Evolutionary conservation across 2,113 vertebrate species (phyloP), one percentile per base, ranked within the genome.

Genomic region (Brachypodius melanocephalos): DNA sequence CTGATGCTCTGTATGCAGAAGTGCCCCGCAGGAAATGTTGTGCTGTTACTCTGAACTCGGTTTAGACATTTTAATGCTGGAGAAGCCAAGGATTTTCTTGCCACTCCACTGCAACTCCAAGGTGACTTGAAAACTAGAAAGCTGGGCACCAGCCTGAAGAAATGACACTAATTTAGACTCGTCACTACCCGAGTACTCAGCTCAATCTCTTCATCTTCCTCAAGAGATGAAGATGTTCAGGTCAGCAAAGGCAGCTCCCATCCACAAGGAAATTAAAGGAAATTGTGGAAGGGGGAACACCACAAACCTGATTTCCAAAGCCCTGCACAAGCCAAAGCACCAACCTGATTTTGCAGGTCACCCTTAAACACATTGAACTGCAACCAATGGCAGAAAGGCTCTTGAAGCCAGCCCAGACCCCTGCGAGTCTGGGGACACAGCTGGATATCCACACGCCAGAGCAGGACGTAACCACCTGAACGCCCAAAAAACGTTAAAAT

Each of bases 401-500:
- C 87, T 9, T 54, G 54, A 61, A 32, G 94, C 66, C 80, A 97
- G 88, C 95, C 85, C 78, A 83, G 66, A n/a, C 63, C 93, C 67
- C 96, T 83, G 83, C 32, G 0, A 82, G n/a, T 55, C 16, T 54
- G 81, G 83, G 95, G 67, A 90, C 75, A 96, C 67, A 42, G 42
- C 77, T 93, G 72, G 55, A n/a, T 6, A 40, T 16, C 63, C 93
- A 45, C 79, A 76, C 79, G 52, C 88, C 79, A 92, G 75, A 93
- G 83, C 80, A 54, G 67, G 17, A 81, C 46, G 2, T 17, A 88
- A 67, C 74, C 61, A 72, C 85, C 83, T 77, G 42, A 87, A 89
- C 55, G 74, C 58, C 72, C 38, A 65, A 36, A 74, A 67, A 32
- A 48, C 82, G 31, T 85, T 42, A 14, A 82, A 96, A 97, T 42